Conservation (phyloP, 2,888 invertebrate species). For the Erebia ligea region DNA sequence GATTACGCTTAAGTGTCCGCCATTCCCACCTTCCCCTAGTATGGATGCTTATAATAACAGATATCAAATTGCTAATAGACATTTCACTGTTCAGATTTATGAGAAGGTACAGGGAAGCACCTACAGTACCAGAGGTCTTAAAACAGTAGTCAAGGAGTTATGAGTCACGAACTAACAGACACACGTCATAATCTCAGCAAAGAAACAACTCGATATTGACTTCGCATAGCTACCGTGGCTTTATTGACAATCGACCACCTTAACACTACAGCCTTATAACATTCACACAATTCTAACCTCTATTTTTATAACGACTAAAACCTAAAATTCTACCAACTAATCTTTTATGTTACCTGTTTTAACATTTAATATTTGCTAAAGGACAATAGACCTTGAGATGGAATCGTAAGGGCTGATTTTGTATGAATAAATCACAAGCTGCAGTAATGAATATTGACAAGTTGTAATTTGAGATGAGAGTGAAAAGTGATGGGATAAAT, state of each 20-base stretch:
- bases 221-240: conserved; percentile 28
- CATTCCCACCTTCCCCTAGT: too few species aligned
- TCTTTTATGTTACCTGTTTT: background rate
- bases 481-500: conserved; percentile 26
- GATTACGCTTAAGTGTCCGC: too few species aligned
- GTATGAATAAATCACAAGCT: background rate
- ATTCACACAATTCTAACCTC: conserved; percentile 3
- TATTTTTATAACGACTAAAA: background rate
- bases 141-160: conserved; percentile 29
- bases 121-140: conserved; percentile 16
- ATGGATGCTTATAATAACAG: background rate
- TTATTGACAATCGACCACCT: conserved; percentile 32
- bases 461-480: conserved; percentile 35
- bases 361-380: conserved; percentile 1
- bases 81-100: conserved; percentile 7
- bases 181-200: conserved; percentile 29
- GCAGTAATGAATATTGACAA: conserved; percentile 30
- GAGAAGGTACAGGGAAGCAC: conserved; percentile 11
- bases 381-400: conserved; percentile 16
- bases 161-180: conserved; percentile 32
- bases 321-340: background rate
- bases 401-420: background rate
- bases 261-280: conserved; percentile 4
- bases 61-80: conserved; percentile 1
- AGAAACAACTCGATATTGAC: conserved; percentile 34